phyloP scores from a whole-genome alignment of 2,113 vertebrate genomes.

The Campylorhamphus procurvoides region DNA sequence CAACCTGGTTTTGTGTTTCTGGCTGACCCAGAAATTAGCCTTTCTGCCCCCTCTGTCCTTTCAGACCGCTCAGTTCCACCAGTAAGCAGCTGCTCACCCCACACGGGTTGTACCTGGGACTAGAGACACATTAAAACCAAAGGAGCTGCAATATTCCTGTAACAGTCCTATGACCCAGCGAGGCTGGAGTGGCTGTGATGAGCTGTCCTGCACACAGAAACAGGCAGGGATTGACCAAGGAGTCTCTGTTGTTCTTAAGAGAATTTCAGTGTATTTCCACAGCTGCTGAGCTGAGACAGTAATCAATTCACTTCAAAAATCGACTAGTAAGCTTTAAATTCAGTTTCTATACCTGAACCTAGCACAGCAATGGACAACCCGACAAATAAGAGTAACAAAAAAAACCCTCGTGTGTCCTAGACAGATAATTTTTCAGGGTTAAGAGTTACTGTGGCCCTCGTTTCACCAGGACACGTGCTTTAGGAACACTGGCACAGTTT shows the following conservation, averaged over 20 bases:
- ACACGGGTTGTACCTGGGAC: neutral
- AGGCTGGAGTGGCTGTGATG: fast-evolving
- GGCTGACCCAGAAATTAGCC: neutral
- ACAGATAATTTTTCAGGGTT: neutral
- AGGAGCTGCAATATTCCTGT: neutral
- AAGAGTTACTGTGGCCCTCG: neutral
- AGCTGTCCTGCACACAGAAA: neutral
- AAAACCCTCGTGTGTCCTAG: neutral
- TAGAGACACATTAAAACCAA: neutral
- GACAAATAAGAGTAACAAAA: neutral
- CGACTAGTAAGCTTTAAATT: neutral
- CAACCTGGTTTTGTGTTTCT: neutral
- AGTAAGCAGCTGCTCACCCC: neutral
- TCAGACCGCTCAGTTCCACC: neutral
- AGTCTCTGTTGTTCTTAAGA: neutral
- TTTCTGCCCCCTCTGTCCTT: neutral
- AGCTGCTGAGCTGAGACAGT: neutral
- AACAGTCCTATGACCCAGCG: neutral
- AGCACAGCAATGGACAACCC: neutral
- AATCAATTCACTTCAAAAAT: neutral
- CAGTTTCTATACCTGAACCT: neutral
- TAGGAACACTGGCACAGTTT: fast-evolving
- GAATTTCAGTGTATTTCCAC: neutral
- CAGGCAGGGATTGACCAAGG: fast-evolving
- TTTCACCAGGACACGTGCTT: neutral